Percentiles rank a stretch among this genome's conserved stretches.
Evolutionary conservation across 2,797 vertebrate species (phyloP).

Genomic region (Falco biarmicus): DNA sequence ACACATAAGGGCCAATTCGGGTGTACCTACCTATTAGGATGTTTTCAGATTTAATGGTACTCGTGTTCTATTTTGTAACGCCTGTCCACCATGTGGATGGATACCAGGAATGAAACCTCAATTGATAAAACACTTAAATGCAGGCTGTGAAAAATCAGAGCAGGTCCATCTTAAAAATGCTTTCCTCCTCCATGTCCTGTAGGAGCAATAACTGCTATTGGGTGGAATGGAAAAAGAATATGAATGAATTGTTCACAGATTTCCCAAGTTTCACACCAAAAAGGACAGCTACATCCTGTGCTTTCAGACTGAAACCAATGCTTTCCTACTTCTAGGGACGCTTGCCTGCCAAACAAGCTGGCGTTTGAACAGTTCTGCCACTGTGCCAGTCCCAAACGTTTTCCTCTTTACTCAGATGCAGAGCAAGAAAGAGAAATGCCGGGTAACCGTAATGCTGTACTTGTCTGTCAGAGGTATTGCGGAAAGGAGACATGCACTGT

Average conservation of each 20-base stretch:
- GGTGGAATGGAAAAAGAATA: neutral
- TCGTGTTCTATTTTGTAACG: neutral
- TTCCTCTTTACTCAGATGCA: neutral
- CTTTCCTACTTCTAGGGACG: neutral
- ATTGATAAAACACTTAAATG: neutral
- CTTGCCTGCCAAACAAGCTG: neutral
- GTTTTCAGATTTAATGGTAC: neutral
- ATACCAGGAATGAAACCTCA: neutral
- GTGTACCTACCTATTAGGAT: neutral
- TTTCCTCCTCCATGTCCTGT: neutral
- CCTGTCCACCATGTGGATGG: neutral
- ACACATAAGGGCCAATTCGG: neutral
- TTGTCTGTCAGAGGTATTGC: neutral
- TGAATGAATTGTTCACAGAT: neutral
- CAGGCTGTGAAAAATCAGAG: neutral
- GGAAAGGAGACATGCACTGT: fast-evolving
- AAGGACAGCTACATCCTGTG: neutral
- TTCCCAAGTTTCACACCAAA: neutral
- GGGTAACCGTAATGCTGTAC: neutral
- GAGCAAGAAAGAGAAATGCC: neutral
- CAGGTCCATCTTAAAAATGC: neutral
- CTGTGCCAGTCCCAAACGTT: neutral
- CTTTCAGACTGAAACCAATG: neutral
- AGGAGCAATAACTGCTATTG: neutral
- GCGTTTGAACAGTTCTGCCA: neutral